These are phyloP conservation scores for Hyles vespertilio DNA, from an alignment of 1,140 invertebrate species.

Conservation along the genomic window DNA sequence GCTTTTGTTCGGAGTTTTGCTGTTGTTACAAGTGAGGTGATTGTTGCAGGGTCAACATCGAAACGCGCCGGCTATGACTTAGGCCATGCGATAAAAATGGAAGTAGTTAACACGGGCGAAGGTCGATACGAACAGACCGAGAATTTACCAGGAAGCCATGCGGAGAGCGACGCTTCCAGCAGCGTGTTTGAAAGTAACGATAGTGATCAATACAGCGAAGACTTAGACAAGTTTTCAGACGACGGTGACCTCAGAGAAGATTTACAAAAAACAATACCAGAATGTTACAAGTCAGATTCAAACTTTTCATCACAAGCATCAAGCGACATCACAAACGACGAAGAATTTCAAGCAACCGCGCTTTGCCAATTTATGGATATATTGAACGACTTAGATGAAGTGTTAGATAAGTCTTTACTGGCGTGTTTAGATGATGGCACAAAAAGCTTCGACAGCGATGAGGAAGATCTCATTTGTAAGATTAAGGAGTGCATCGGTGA, in stretches of 20 bases:
- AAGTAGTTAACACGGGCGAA: conserved; percentile 56
- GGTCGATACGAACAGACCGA: conserved; percentile 58
- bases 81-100: conserved; percentile 68
- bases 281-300: conserved; percentile 65
- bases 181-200: conserved; percentile 53
- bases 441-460: conserved; percentile 58
- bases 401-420: conserved; percentile 67
- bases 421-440: conserved; percentile 57
- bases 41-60: conserved; percentile 56
- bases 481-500: conserved; percentile 54
- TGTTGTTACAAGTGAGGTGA: conserved; percentile 19
- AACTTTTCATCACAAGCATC: conserved; percentile 61
- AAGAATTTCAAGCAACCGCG: conserved; percentile 68
- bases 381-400: conserved; percentile 72
- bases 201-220: conserved; percentile 47
- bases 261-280: conserved; percentile 59
- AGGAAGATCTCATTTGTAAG: conserved; percentile 65
- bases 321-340: conserved; percentile 60
- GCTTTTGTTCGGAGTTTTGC: conserved; percentile 1
- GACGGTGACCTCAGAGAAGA: conserved; percentile 66
- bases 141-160: conserved; percentile 50
- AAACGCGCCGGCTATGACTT: conserved; percentile 58
- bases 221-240: conserved; percentile 50
- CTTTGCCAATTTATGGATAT: conserved; percentile 73
- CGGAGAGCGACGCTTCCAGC: conserved; percentile 56